Evolutionary conservation across 2,797 vertebrate species (phyloP).

Genomic region (Pipistrellus nathusii): DNA sequence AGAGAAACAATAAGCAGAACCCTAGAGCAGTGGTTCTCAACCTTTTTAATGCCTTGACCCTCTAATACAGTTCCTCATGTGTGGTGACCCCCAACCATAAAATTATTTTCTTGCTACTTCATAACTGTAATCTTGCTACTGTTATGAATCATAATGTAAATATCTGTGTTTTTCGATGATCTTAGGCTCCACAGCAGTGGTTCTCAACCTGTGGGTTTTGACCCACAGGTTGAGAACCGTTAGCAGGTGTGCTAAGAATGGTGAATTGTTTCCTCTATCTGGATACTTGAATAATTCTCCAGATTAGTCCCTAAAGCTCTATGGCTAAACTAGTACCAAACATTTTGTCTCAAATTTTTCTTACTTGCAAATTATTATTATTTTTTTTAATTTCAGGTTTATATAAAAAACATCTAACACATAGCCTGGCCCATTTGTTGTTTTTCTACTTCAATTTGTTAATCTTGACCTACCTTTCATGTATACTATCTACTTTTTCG

Average conservation of each 20-base stretch:
- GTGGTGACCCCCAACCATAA: too few relatives aligned
- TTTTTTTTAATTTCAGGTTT: not conserved
- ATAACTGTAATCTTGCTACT: too few relatives aligned
- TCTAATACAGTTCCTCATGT: too few relatives aligned
- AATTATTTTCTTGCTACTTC: too few relatives aligned
- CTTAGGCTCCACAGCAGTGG: too few relatives aligned
- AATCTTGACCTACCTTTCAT: not conserved
- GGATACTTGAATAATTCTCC: not conserved
- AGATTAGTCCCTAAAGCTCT: not conserved
- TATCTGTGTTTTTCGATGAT: too few relatives aligned
- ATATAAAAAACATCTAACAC: not conserved
- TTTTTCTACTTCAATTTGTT: not conserved
- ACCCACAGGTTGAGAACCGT: too few relatives aligned
- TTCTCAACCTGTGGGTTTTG: too few relatives aligned
- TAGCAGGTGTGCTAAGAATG: too few relatives aligned
- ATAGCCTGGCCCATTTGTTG: not conserved
- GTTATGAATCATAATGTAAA: too few relatives aligned
- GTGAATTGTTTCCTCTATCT: not conserved
- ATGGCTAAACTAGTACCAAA: not conserved
- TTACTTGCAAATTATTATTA: not conserved
- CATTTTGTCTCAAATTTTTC: not conserved
- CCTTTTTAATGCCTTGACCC: too few relatives aligned
- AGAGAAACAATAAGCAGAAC: not conserved
- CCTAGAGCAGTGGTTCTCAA: too few relatives aligned
- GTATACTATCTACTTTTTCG: not conserved